Base-by-base conservation (phyloP, 2,888 invertebrate genomes). In the Clusia tigrina region DNA sequence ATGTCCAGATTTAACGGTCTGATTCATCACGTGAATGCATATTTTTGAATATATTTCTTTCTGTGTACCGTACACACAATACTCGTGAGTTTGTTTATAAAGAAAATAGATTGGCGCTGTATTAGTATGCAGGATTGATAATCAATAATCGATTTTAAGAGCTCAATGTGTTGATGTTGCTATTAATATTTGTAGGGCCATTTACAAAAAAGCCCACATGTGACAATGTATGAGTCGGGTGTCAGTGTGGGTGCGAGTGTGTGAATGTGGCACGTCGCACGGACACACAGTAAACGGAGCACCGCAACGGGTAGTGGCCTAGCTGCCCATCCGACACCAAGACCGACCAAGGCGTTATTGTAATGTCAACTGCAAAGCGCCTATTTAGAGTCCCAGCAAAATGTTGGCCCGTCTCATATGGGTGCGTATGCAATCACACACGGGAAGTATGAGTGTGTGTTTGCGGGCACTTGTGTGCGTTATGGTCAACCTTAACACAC, bases 91-190 rank as follows among this genome's bases (percentile, higher is more conserved):
- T n/a, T n/a, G n/a, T n/a, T n/a, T n/a, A n/a, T n/a, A n/a, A n/a
- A n/a, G n/a, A n/a, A n/a, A 32, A 64, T 66, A 55, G 57, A 60
- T 58, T 59, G 65, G 66, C 54, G 42, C 56, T 53, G 58, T 74
- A 76, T 76, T 76, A 75, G 77, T 75, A 74, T 74, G 74, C 77
- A 76, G 74, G 74, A 72, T 74, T 73, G 71, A 75, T 74, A 74
- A 74, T 74, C 77, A 76, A 75, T 74, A 72, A 67, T 63, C 64
- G 66, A 63, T 63, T 26, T 56, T 58, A 42, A 52, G 60, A 58
- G 58, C 57, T 62, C 9, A 67, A 66, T 64, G 55, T 63, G 65
- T 46, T 60, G n/a, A n/a, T n/a, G n/a, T n/a, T n/a, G n/a, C n/a
- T n/a, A n/a, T n/a, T n/a, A n/a, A n/a, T n/a, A n/a, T n/a, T n/a